phyloP scores from a whole-genome alignment of 2,113 vertebrate species.

The Labrus mixtus region DNA sequence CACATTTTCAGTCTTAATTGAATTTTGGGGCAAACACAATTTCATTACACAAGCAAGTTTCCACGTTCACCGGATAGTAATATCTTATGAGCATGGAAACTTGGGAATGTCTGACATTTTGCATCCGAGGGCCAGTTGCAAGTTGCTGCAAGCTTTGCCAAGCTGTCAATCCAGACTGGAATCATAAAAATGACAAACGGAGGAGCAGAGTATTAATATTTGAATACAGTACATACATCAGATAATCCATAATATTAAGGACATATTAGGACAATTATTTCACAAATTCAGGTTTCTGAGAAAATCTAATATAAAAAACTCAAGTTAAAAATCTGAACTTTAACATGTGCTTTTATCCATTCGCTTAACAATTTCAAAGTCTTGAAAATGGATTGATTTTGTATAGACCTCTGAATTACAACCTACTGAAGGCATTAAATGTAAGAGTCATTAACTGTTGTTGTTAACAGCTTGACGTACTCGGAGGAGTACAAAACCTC shows the following conservation, averaged over 20 bases:
- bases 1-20: no score
- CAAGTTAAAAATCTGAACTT: background rate
- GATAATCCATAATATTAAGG: no score
- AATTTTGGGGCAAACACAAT: no score
- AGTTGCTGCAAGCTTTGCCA: no score
- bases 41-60: no score
- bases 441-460: slow-evolving; percentile 32
- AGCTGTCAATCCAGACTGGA: background rate
- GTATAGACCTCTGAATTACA: slow-evolving; percentile 32
- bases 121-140: no score
- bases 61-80: no score
- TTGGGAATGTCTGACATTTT: no score
- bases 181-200: background rate
- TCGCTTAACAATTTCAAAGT: slow-evolving; percentile 14
- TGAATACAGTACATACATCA: background rate
- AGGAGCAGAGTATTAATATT: background rate
- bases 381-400: slow-evolving; percentile 10
- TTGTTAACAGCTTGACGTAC: slow-evolving; percentile 33
- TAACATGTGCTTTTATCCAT: slow-evolving; percentile 16
- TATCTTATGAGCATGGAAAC: no score
- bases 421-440: slow-evolving; percentile 40
- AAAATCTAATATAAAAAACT: background rate
- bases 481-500: slow-evolving; percentile 46
- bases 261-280: no score
- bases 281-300: background rate